Evolutionary conservation across 2,113 vertebrate genomes (phyloP).

Genomic region (Halichoeres trimaculatus): DNA sequence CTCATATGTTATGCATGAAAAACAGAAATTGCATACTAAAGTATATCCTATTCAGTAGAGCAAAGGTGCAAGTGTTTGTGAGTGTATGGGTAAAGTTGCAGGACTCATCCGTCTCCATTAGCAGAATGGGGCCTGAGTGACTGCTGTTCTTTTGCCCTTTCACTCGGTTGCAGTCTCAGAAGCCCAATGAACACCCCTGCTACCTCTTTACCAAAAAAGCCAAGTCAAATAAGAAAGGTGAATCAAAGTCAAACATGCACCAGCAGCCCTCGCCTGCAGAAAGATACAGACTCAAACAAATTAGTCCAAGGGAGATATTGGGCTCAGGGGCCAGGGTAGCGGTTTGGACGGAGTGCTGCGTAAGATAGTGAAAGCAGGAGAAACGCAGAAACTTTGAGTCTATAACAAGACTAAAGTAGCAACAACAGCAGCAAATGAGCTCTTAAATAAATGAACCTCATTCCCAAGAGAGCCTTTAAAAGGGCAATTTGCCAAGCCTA

Average conservation of each 20-base stretch:
- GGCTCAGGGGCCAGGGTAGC: too few relatives aligned
- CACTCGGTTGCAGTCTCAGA: conserved; percentile 18
- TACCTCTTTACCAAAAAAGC: conserved; percentile 34
- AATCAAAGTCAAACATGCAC: conserved; percentile 61
- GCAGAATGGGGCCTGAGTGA: conserved; percentile 52
- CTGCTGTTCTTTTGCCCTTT: conserved; percentile 57
- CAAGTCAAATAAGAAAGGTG: conserved; percentile 43
- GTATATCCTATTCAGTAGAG: neutral
- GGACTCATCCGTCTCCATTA: conserved; percentile 66
- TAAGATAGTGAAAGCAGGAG: too few relatives aligned
- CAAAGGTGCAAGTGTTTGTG: neutral
- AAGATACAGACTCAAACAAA: conserved; percentile 40
- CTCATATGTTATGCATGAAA: too few relatives aligned
- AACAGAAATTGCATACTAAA: neutral
- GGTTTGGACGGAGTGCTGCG: neutral
- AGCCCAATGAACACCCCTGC: conserved; percentile 49
- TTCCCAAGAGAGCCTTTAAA: conserved; percentile 45
- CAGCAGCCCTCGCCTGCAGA: conserved; percentile 8
- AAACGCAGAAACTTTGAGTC: conserved; percentile 14
- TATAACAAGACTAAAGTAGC: conserved; percentile 18
- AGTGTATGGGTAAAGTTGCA: conserved; percentile 17
- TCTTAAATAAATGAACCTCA: conserved; percentile 63
- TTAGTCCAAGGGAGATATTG: neutral
- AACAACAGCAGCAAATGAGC: conserved; percentile 40
- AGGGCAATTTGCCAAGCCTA: conserved; percentile 33